Percentiles rank a stretch among this genome's conserved stretches.
Conservation (phyloP, 92 coral and sea anemone genomes). For the Zoanthus sociatus region DNA sequence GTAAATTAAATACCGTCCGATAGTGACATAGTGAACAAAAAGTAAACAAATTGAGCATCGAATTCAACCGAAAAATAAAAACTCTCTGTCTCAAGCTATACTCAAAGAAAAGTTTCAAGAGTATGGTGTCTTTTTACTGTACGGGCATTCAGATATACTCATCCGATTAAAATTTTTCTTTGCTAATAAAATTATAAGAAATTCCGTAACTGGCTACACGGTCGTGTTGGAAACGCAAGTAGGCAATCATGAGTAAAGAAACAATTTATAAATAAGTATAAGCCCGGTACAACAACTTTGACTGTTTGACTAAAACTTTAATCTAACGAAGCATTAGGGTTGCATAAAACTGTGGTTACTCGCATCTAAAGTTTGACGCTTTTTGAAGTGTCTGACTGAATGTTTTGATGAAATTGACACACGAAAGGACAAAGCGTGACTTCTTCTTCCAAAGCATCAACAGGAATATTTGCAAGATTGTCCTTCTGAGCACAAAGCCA, state of each 20-base stretch:
- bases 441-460: not conserved
- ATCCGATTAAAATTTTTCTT: not conserved
- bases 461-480: conserved; percentile 9
- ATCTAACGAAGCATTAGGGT: not conserved
- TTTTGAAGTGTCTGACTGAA: conserved; percentile 10
- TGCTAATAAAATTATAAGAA: not conserved
- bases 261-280: not conserved
- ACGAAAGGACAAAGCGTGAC: conserved; percentile 40
- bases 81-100: not conserved
- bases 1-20: too few relatives aligned
- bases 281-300: not conserved
- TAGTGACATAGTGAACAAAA: not conserved
- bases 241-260: not conserved
- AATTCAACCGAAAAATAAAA: too few relatives aligned
- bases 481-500: not conserved
- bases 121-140: not conserved
- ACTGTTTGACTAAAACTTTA: not conserved
- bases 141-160: not conserved
- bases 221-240: conserved; percentile 37
- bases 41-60: too few relatives aligned
- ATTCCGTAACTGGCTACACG: conserved; percentile 26
- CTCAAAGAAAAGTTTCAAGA: not conserved
- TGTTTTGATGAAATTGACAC: conserved; percentile 43
- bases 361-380: conserved; percentile 14
- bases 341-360: not conserved